phyloP scores from a whole-genome alignment of 2,888 invertebrate genomes.

The Adelognathus sp. region DNA sequence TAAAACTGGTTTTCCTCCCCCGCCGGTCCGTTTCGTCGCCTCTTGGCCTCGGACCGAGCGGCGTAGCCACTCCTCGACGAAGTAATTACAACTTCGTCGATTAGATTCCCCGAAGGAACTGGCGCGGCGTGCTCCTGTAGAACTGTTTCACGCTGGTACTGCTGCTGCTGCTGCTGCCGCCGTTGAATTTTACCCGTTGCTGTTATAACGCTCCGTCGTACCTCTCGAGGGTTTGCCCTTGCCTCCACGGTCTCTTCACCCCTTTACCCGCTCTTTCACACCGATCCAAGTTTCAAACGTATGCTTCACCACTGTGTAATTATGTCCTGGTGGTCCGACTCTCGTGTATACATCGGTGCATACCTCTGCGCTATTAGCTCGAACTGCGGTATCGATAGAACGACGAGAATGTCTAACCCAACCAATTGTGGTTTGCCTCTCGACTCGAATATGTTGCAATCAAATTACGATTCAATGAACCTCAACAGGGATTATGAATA shows the following conservation, averaged over 20 bases:
- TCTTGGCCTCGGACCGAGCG: too few species aligned
- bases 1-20: constrained; percentile 65
- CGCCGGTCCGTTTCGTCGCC: constrained; percentile 10
- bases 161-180: constrained; percentile 20
- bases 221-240: constrained; percentile 14
- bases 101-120: constrained; percentile 70
- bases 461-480: too few species aligned
- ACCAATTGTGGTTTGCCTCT: too few species aligned
- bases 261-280: constrained; percentile 3
- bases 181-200: constrained; percentile 30
- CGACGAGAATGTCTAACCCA: background rate
- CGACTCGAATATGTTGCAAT: too few species aligned
- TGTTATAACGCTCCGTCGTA: constrained; percentile 38
- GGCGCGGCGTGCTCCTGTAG: constrained; percentile 16
- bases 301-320: background rate
- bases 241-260: constrained; percentile 22
- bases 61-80: constrained; percentile 56
- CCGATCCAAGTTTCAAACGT: background rate
- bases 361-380: background rate
- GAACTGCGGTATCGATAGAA: constrained; percentile 29
- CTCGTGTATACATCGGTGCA: background rate
- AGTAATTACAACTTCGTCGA: constrained; percentile 76
- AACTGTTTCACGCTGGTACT: constrained; percentile 14
- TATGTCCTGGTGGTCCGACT: background rate
- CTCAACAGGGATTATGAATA: too few species aligned